A percentile compares a stretch with the other conserved stretches of the same genome.
phyloP scores from a whole-genome alignment of 2,113 vertebrate species.

The Patagioenas fasciata region DNA sequence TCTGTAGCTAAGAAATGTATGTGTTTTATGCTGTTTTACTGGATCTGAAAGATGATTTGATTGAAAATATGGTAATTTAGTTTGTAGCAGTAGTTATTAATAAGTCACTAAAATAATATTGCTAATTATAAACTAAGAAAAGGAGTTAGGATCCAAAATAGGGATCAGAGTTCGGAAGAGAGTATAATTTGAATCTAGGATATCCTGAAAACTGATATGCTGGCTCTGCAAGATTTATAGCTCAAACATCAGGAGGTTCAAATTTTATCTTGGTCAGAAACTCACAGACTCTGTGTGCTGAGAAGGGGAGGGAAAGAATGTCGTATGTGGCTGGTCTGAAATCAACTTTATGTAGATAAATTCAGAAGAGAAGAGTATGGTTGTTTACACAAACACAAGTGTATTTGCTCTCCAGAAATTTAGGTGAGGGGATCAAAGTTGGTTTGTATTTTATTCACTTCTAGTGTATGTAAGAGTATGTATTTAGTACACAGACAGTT shows the following conservation, averaged over 20 bases:
- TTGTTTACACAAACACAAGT: neutral
- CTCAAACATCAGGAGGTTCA: neutral
- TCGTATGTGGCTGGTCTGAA: neutral
- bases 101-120: neutral
- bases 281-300: accelerated
- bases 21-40: neutral
- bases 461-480: neutral
- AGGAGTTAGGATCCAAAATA: neutral
- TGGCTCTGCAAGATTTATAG: neutral
- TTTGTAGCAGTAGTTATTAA: neutral
- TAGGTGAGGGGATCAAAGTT: neutral
- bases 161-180: neutral
- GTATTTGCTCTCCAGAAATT: neutral
- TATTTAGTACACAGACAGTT: neutral
- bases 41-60: neutral
- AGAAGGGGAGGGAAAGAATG: neutral
- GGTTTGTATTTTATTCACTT: neutral
- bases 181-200: neutral
- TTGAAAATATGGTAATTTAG: neutral
- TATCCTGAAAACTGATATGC: neutral
- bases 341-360: neutral
- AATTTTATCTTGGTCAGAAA: neutral
- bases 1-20: constrained; percentile 10
- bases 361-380: neutral
- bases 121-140: constrained; percentile 23